Conservation (phyloP, 1,140 invertebrate species). For the Cydia strobilella region DNA sequence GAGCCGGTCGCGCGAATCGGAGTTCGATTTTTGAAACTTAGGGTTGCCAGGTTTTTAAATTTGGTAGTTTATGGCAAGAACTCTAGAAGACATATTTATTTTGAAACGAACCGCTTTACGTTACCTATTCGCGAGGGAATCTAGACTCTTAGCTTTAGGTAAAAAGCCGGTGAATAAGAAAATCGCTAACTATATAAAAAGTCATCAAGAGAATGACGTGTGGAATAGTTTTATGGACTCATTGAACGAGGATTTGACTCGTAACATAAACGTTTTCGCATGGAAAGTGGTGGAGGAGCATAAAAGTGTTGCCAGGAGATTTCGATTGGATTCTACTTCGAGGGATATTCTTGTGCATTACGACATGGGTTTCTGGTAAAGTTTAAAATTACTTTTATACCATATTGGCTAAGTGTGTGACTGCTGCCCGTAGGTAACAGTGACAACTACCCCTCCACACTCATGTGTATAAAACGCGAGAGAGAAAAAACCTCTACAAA, state of each 20-base stretch:
- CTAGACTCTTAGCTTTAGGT: slow-evolving; percentile 54
- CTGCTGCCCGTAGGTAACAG: no score
- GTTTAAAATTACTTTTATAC: not conserved
- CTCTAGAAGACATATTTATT: slow-evolving; percentile 61
- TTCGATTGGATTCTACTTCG: slow-evolving; percentile 41
- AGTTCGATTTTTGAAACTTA: slow-evolving; percentile 18
- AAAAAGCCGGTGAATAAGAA: slow-evolving; percentile 66
- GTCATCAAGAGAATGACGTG: slow-evolving; percentile 50
- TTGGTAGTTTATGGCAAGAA: slow-evolving; percentile 61
- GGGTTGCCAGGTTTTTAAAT: slow-evolving; percentile 28
- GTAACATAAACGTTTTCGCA: slow-evolving; percentile 56
- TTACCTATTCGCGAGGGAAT: slow-evolving; percentile 60
- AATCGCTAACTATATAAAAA: slow-evolving; percentile 59
- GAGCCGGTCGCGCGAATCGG: not conserved
- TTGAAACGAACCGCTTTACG: slow-evolving; percentile 57
- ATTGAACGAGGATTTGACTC: slow-evolving; percentile 64
- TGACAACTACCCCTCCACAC: no score
- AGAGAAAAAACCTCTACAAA: no score
- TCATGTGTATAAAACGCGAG: no score
- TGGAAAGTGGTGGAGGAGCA: slow-evolving; percentile 38
- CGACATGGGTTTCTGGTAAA: slow-evolving; percentile 48
- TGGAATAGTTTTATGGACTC: slow-evolving; percentile 56
- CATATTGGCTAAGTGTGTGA: no score
- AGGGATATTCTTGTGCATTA: slow-evolving; percentile 43
- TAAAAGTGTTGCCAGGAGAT: slow-evolving; percentile 29